Evolutionary conservation across 2,113 vertebrate genomes (phyloP).

Genomic region (Aldabrachelys gigantea): DNA sequence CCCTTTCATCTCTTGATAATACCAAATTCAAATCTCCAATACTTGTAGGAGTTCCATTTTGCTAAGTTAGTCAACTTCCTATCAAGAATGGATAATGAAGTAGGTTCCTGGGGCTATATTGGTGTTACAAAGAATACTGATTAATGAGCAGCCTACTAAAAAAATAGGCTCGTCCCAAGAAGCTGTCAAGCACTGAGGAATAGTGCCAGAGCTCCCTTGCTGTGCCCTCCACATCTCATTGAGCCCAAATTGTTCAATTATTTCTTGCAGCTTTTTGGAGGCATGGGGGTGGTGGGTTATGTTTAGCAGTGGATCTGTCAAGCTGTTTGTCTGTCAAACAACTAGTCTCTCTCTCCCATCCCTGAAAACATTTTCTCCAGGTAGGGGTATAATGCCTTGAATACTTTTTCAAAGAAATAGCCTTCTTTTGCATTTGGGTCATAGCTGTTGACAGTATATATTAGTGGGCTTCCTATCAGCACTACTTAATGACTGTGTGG

Average conservation of each 20-base stretch:
- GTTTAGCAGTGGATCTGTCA: slow-evolving; percentile 9
- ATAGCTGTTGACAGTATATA: neutral
- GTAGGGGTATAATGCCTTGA: neutral
- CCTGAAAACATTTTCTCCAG: neutral
- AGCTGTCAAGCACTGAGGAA: slow-evolving; percentile 57
- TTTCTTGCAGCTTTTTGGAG: slow-evolving; percentile 43
- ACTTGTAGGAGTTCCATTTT: neutral
- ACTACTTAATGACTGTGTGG: neutral
- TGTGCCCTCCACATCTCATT: slow-evolving; percentile 56
- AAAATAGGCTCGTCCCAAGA: slow-evolving; percentile 38
- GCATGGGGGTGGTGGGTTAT: neutral
- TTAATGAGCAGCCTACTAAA: slow-evolving; percentile 42
- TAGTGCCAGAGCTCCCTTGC: slow-evolving; percentile 14
- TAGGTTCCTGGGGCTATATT: slow-evolving; percentile 11
- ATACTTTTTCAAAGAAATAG: neutral
- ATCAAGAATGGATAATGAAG: neutral
- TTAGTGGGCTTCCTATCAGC: neutral
- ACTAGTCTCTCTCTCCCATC: neutral
- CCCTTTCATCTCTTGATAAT: neutral
- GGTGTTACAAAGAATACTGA: slow-evolving; percentile 32
- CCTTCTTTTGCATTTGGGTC: neutral
- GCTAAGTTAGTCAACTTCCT: neutral
- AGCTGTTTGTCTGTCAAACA: neutral
- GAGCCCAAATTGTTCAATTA: slow-evolving; percentile 62
- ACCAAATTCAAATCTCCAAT: neutral